Evolutionary conservation across 1,140 invertebrate species (phyloP), one percentile per base, ranked within the genome.

Genomic region (Microplitis demolitor): DNA sequence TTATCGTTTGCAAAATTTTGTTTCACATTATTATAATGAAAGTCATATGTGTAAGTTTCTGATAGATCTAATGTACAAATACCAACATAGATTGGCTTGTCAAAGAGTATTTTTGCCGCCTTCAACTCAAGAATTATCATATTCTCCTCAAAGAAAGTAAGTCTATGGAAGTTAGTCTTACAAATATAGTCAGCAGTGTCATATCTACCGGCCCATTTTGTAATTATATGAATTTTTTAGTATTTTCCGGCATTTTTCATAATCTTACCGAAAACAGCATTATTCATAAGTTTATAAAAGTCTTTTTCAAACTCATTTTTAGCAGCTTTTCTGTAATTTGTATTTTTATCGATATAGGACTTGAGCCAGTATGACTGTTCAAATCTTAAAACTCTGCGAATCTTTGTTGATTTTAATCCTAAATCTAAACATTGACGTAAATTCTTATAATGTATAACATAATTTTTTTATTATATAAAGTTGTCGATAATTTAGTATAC

Each of bases 361-460:
- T 39, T 39, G 39, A 39, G 39, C 39, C 5, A 39, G 4, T 2
- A 1, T 4, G 4, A 33, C 51, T 60, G 53, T 0, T 33, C 13
- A 16, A 60, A 60, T 9, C 6, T 3, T 24, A 60, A 60, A 2
- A 69, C 56, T 16, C 67, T 0, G 39, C 60, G 54, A 2, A 69
- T 45, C 39, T 60, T 60, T 11, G 35, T 60, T 5, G 39, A 1
- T 39, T 60, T 60, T 31, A 70, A n/a, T 0, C 68, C 16, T 45
- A 70, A 70, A 3, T 62, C 37, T 13, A 60, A 70, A 62, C 45
- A 62, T 8, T 39, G 4, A 31, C 60, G 0, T 4, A 69, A 37
- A 61, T 69, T 69, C 39, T 60, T 39, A 60, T 69, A 69, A n/a
- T 45, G 54, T 9, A 69, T 50, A 16, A 69, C 33, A 60, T 69